Percentiles rank a stretch among this genome's conserved stretches.
Evolutionary conservation across 2,888 invertebrate species (phyloP).

Genomic region (Eupsilia transversa): DNA sequence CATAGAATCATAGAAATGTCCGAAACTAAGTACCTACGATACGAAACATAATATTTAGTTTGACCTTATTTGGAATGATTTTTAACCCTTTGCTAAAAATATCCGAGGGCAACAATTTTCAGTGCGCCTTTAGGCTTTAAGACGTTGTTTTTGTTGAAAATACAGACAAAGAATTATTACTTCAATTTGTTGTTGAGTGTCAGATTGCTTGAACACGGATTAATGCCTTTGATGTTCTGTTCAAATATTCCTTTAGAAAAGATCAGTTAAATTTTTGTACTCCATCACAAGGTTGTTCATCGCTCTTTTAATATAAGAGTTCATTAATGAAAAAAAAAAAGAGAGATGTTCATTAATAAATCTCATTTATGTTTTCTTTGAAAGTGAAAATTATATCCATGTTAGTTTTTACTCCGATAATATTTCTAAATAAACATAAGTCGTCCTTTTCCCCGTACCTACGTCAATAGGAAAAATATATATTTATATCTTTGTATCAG

Average conservation of each 20-base stretch:
- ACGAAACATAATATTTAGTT: neutral
- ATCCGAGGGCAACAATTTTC: neutral
- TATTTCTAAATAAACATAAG: neutral
- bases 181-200: constrained; percentile 46
- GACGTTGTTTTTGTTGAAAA: constrained; percentile 18
- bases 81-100: constrained; percentile 8
- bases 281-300: neutral
- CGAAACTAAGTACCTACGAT: neutral
- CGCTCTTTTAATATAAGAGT: neutral
- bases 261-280: constrained; percentile 3
- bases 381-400: neutral
- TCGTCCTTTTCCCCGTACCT: constrained; percentile 1
- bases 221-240: constrained; percentile 41
- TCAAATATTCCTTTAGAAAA: constrained; percentile 32
- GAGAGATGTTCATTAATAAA: neutral
- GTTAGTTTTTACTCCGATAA: neutral
- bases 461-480: neutral
- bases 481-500: neutral
- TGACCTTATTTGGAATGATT: neutral
- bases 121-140: constrained; percentile 16
- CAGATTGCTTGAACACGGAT: constrained; percentile 36
- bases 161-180: constrained; percentile 35
- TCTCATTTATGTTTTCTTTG: constrained; percentile 5
- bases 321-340: too few species aligned
- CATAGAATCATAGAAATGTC: neutral